These are phyloP conservation scores for Pyrochroa serraticornis DNA, from an alignment of 2,888 invertebrate species.

Conservation along the genomic window DNA sequence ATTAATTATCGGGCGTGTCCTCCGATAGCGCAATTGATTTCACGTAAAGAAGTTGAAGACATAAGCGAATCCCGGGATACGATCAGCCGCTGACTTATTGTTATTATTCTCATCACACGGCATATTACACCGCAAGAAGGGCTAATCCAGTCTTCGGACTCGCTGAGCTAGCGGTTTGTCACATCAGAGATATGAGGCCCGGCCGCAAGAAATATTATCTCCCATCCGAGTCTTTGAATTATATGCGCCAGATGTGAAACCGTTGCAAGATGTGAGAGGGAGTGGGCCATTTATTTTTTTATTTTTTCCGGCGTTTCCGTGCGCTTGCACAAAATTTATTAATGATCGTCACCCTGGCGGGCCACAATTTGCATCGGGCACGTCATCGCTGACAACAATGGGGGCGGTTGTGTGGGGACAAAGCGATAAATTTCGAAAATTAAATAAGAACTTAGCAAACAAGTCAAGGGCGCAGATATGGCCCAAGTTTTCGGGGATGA, in stretches of 20 bases:
- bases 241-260: conserved; percentile 53
- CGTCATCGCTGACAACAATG: too few species aligned
- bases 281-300: conserved; percentile 24
- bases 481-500: too few species aligned
- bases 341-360: not conserved
- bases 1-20: not conserved
- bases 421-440: too few species aligned
- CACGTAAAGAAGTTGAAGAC: conserved; percentile 38
- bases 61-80: conserved; percentile 46
- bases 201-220: conserved; percentile 56
- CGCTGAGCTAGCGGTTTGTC: conserved; percentile 58
- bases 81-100: conserved; percentile 55
- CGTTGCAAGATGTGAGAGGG: conserved; percentile 30
- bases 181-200: conserved; percentile 54
- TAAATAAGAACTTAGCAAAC: too few species aligned
- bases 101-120: conserved; percentile 58
- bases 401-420: too few species aligned
- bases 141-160: conserved; percentile 53
- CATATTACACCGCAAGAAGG: conserved; percentile 55
- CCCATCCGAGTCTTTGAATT: conserved; percentile 53
- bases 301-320: conserved; percentile 9
- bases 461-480: too few species aligned
- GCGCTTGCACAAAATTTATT: conserved; percentile 19
- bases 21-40: conserved; percentile 20
- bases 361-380: too few species aligned